Base-by-base conservation (phyloP, 2,113 vertebrate species). In the Melanostigma gelatinosum region DNA sequence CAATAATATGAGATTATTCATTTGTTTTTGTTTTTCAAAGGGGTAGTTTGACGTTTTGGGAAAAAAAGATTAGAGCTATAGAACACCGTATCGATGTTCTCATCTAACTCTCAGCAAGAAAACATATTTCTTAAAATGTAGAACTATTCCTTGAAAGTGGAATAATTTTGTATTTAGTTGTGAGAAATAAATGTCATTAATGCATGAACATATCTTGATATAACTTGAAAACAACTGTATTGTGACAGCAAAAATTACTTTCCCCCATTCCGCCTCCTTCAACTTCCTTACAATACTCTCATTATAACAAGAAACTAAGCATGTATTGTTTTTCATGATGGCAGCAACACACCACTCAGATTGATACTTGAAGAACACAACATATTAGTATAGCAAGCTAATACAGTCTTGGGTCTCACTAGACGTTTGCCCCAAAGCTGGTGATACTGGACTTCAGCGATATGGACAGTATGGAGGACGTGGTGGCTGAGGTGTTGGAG, bases 351-450 rank as follows among this genome's bases (percentile, higher is more conserved):
- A 55, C 32, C 38, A 20, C 16, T 65, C 52, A 27, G 11, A 54
- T 4, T 32, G n/a, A 62, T 42, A 44, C 8, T 62, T 32, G 16
- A 64, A 44, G 18, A 62, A 46, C 42, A 50, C n/a, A n/a, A 77
- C 38, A 55, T 72, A 27, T 84, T 44, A 50, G 40, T 6, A n/a
- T 8, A 20, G n/a, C 32, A 8, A 73, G 55, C n/a, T 66, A 40
- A 75, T 20, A 13, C 15, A 29, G 11, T 55, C 13, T 42, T 79
- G 44, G 87, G 70, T 94, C 85, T 32, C 22, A 24, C 0, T 75
- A 99, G 98, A 98, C 97, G 0, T 99, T 98, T 84, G 96, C 96
- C 0, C 98, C 97, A 18, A 99, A 99, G 84, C 92, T 99, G 71
- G 91, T 99, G 20, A 94, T 98, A 67, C 89, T 99, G 93, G 98